These are phyloP conservation scores for Lasioglossum malachurum DNA, from an alignment of 2,888 invertebrate species.

Conservation along the genomic window DNA sequence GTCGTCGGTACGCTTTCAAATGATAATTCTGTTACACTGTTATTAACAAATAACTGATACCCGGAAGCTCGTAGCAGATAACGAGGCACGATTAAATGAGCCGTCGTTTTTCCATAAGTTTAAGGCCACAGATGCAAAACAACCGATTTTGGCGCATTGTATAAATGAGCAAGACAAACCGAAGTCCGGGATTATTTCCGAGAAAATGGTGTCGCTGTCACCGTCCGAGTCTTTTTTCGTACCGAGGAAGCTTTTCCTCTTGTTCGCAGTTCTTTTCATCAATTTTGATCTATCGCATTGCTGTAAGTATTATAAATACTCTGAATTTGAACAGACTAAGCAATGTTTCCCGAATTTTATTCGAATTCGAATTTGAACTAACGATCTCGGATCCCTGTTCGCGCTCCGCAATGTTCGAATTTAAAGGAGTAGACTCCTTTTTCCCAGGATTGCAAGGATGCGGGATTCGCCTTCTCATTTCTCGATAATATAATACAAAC, in stretches of 20 bases:
- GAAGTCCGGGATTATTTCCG: background rate
- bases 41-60: conserved; percentile 10
- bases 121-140: background rate
- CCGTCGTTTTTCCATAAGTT: conserved; percentile 35
- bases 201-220: background rate
- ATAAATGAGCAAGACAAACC: background rate
- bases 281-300: background rate
- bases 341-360: background rate
- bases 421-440: too few species aligned
- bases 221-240: too few species aligned
- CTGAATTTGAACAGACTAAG: too few species aligned
- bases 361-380: background rate
- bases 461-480: too few species aligned
- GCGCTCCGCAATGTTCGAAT: too few species aligned
- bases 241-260: background rate
- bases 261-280: background rate
- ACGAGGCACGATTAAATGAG: conserved; percentile 7
- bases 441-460: too few species aligned
- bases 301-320: conserved; percentile 20
- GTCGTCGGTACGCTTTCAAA: background rate
- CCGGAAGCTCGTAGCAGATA: conserved; percentile 30
- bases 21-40: conserved; percentile 2
- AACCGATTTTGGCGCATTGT: background rate
- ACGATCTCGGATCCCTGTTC: background rate
- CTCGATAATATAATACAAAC: too few species aligned